phyloP scores from a whole-genome alignment of 2,113 vertebrate species.

The Cottus gobio region DNA sequence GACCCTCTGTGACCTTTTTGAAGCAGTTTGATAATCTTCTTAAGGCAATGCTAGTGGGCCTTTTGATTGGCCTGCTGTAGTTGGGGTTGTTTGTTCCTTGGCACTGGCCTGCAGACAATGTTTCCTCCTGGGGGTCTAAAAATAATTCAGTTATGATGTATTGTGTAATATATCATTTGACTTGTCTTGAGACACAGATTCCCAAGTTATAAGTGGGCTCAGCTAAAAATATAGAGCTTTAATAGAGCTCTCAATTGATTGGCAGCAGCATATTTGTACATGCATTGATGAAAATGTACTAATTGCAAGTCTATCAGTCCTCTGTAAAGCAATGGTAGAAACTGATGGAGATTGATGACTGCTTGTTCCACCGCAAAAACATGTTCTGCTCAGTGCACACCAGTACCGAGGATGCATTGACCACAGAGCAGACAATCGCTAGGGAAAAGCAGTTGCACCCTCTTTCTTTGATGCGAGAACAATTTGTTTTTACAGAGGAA shows the following conservation, averaged over 20 bases:
- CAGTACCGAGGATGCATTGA: neutral
- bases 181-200: conserved; percentile 11
- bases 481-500: neutral
- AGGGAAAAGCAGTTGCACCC: neutral
- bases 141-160: conserved; percentile 32
- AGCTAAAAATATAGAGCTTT: neutral
- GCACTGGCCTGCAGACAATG: conserved; percentile 9
- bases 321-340: neutral
- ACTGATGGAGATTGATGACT: neutral
- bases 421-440: conserved; percentile 1
- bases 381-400: neutral
- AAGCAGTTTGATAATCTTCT: conserved; percentile 32
- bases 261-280: neutral
- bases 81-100: conserved; percentile 41
- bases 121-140: conserved; percentile 33
- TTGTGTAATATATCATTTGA: conserved; percentile 24
- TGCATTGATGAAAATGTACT: neutral
- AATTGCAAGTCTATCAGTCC: neutral
- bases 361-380: neutral
- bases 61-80: conserved; percentile 26
- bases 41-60: conserved; percentile 20
- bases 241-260: neutral
- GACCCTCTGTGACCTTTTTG: conserved; percentile 33
- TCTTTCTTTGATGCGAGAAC: neutral
- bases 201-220: conserved; percentile 2